These are phyloP conservation scores for Catharus fuscescens DNA, from an alignment of 2,113 vertebrate genomes.

Conservation along the genomic window DNA sequence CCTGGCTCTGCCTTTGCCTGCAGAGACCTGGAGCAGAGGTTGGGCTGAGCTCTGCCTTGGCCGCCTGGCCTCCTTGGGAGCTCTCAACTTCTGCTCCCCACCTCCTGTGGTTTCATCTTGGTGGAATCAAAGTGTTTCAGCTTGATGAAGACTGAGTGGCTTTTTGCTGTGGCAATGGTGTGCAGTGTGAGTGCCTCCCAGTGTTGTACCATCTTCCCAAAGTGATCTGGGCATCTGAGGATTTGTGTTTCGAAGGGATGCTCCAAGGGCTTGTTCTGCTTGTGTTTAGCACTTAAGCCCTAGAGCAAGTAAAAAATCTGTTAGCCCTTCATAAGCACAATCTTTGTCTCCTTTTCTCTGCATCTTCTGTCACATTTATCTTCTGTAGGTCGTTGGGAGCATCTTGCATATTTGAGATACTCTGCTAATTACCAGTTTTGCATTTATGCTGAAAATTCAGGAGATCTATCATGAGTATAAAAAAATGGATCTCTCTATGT, in stretches of 20 bases:
- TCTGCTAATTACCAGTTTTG: neutral
- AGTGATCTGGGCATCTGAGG: neutral
- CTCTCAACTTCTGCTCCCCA: neutral
- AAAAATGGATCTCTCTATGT: neutral
- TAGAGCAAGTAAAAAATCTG: neutral
- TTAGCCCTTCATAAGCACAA: neutral
- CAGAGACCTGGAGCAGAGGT: neutral
- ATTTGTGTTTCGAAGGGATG: neutral
- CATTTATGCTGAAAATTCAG: neutral
- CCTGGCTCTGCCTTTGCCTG: neutral
- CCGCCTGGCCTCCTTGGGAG: neutral
- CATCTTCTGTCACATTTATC: neutral
- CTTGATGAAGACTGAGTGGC: neutral
- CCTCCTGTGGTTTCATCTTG: neutral
- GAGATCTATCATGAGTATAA: neutral
- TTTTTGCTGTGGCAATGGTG: neutral
- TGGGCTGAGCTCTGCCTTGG: neutral
- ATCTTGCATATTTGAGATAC: neutral
- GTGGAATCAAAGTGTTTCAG: neutral
- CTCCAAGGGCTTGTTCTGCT: neutral
- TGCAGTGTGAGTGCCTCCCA: fast-evolving
- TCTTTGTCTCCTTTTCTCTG: neutral
- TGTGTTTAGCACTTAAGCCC: neutral
- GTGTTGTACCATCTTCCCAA: neutral
- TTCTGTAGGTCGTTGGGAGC: neutral